A percentile compares a stretch with the other conserved stretches of the same genome.
Evolutionary conservation across 1,140 invertebrate genomes (phyloP).

Genomic region (Neodiprion pinetum): DNA sequence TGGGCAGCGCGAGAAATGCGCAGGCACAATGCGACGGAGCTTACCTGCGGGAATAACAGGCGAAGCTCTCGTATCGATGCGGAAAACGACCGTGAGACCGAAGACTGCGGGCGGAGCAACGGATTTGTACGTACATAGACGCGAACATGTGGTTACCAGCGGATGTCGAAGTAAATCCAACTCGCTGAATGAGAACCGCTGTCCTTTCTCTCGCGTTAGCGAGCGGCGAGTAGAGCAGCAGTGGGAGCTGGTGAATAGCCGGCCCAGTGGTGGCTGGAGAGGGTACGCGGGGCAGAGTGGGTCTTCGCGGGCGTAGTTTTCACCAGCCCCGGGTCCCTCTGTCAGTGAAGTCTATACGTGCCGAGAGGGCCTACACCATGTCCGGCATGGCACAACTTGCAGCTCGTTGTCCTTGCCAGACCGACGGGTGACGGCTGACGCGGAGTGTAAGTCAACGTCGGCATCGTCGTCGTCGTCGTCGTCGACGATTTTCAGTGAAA

Average conservation of each 20-base stretch:
- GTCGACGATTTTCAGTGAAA: too few relatives aligned
- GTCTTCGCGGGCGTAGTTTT: constrained; percentile 44
- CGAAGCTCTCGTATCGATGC: too few relatives aligned
- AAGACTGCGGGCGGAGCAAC: too few relatives aligned
- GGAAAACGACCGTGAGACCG: too few relatives aligned
- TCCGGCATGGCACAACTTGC: neutral
- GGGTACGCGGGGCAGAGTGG: constrained; percentile 34
- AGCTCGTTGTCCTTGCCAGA: neutral
- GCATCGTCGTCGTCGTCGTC: too few relatives aligned
- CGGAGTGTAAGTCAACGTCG: neutral
- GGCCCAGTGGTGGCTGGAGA: constrained; percentile 16
- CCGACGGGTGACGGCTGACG: neutral
- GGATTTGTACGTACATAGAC: too few relatives aligned
- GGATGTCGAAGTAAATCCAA: too few relatives aligned
- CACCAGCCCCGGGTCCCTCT: constrained; percentile 48
- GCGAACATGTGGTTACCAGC: too few relatives aligned
- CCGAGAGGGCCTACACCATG: neutral
- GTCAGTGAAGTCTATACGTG: constrained; percentile 38
- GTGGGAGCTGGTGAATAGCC: constrained; percentile 38
- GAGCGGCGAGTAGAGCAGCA: constrained; percentile 21
- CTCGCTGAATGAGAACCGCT: constrained; percentile 44
- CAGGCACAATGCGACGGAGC: too few relatives aligned
- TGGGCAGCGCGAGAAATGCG: too few relatives aligned
- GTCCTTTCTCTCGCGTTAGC: constrained; percentile 55
- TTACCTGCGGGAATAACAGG: too few relatives aligned